These are phyloP conservation scores for Vidua macroura DNA, from an alignment of 2,113 vertebrate genomes.

Conservation along the genomic window DNA sequence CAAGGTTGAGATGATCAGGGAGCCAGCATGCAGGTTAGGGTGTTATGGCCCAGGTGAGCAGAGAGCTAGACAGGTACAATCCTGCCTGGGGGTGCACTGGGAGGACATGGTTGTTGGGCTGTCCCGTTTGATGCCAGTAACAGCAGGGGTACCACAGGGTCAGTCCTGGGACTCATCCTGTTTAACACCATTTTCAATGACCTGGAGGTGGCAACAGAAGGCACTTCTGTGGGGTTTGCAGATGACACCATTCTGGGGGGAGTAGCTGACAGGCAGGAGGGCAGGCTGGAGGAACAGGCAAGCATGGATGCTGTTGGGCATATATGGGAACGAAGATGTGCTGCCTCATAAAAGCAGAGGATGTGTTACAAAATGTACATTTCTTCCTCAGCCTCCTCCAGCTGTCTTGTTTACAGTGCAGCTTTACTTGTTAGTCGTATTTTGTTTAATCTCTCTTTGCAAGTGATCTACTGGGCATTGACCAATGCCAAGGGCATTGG, in stretches of 20 bases:
- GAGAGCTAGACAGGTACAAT: not conserved
- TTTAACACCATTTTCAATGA: not conserved
- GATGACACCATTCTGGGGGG: rapidly evolving
- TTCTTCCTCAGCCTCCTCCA: not conserved
- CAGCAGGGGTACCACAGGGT: rapidly evolving
- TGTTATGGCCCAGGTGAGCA: not conserved
- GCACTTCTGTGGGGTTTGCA: not conserved
- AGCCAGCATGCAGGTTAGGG: not conserved
- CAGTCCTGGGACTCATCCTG: not conserved
- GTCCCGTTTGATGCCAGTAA: not conserved
- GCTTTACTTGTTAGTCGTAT: not conserved
- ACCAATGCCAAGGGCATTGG: slow-evolving; percentile 1
- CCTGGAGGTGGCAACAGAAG: not conserved
- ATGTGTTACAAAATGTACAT: not conserved
- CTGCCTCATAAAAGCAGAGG: not conserved
- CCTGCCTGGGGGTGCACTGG: not conserved
- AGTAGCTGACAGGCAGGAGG: not conserved
- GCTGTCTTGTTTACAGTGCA: not conserved
- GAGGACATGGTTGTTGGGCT: not conserved
- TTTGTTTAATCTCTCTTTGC: slow-evolving; percentile 15
- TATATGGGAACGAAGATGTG: not conserved
- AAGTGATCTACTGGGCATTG: not conserved
- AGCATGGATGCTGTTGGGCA: not conserved
- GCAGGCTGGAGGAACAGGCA: not conserved
- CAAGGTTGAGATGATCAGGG: not conserved